Conservation (phyloP, 2,888 invertebrate genomes). For the Agonopterix alstromeriana region DNA sequence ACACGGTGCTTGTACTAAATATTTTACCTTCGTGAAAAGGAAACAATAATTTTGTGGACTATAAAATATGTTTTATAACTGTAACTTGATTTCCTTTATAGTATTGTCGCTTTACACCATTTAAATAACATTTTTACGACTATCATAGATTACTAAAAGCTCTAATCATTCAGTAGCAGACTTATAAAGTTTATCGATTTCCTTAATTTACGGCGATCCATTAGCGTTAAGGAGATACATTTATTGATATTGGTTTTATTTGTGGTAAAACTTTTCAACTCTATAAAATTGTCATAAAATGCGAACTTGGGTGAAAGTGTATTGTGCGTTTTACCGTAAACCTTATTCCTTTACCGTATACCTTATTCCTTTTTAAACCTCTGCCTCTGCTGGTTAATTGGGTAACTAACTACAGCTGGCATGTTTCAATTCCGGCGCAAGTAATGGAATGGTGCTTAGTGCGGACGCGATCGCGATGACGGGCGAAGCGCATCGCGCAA, state of each 20-base stretch:
- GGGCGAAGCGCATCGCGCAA: conserved; percentile 54
- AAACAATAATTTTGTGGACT: too few relatives aligned
- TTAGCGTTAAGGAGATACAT: conserved; percentile 5
- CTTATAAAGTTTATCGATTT: conserved; percentile 17
- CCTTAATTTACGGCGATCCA: conserved; percentile 11
- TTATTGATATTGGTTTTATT: too few relatives aligned
- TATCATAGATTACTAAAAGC: conserved; percentile 7
- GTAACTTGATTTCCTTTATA: background rate
- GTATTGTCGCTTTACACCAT: too few relatives aligned
- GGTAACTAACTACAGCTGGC: background rate
- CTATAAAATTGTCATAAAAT: too few relatives aligned
- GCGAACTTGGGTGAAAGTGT: too few relatives aligned
- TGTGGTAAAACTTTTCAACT: too few relatives aligned
- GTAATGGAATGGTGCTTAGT: conserved; percentile 1
- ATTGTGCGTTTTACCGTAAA: too few relatives aligned
- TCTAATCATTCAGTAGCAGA: conserved; percentile 15
- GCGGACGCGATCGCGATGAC: conserved; percentile 40
- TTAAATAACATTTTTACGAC: conserved; percentile 3
- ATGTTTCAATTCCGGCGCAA: background rate
- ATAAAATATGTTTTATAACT: too few relatives aligned
- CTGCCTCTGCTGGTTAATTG: background rate
- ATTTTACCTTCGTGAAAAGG: too few relatives aligned
- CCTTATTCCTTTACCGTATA: too few relatives aligned
- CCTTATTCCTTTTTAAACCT: too few relatives aligned
- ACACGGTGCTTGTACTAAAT: too few relatives aligned